Evolutionary conservation across 2,797 vertebrate genomes (phyloP).

Genomic region (Margarornis squamiger): DNA sequence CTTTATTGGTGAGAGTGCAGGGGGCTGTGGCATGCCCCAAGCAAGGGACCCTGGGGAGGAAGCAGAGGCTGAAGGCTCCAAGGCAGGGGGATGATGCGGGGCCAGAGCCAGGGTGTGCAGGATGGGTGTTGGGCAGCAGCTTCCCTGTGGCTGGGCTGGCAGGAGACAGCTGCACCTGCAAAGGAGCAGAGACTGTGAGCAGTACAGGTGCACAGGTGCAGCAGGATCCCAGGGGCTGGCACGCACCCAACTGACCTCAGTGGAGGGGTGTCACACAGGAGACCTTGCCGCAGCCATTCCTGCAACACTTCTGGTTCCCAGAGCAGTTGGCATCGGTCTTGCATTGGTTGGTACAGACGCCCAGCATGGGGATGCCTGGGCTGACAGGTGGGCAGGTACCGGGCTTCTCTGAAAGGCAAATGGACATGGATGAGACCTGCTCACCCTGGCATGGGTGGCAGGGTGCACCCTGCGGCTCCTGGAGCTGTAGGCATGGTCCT

Average conservation of each 20-base stretch:
- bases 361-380: conserved; percentile 57
- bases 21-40: background rate
- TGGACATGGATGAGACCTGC: background rate
- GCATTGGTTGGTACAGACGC: conserved; percentile 9
- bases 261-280: conserved; percentile 27
- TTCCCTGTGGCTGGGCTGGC: conserved; percentile 2
- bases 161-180: background rate
- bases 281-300: conserved; percentile 36
- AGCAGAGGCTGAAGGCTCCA: conserved; percentile 29
- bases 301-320: conserved; percentile 34
- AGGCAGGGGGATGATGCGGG: background rate
- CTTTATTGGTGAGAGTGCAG: conserved; percentile 45
- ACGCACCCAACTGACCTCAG: conserved; percentile 33
- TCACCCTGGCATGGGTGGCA: background rate
- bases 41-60: background rate
- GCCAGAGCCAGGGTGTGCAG: background rate
- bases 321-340: conserved; percentile 1
- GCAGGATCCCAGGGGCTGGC: fast-evolving
- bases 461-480: background rate
- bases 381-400: conserved; percentile 26
- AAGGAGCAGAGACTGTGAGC: background rate
- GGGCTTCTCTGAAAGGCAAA: conserved; percentile 47
- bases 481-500: background rate
- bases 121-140: background rate
- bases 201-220: fast-evolving